Conservation (phyloP, 2,888 invertebrate species). For the Hyalella azteca region DNA sequence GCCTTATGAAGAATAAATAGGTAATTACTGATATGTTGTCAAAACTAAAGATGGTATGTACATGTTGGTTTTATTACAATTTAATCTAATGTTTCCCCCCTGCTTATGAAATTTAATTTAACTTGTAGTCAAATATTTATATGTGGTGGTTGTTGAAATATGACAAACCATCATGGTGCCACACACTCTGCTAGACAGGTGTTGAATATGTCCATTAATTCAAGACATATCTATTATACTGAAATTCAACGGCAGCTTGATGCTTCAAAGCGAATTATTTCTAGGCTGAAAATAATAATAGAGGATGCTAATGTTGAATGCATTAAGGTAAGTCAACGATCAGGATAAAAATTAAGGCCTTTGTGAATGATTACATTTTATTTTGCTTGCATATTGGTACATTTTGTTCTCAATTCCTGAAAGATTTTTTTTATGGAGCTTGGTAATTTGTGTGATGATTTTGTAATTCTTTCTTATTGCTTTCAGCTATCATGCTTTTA, state of each 20-base stretch:
- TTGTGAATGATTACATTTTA: neutral
- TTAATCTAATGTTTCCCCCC: no score
- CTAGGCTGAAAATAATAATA: neutral
- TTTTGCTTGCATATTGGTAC: neutral
- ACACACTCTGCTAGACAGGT: no score
- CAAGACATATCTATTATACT: neutral
- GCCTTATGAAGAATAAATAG: no score
- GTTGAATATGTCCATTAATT: neutral
- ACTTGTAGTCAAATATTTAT: no score
- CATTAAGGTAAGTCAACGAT: neutral
- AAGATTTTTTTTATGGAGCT: neutral
- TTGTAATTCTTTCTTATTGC: neutral
- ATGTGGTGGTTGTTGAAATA: no score
- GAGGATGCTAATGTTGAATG: constrained; percentile 27
- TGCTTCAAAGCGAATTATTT: neutral
- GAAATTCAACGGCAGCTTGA: neutral
- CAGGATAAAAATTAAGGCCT: neutral
- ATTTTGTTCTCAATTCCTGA: neutral
- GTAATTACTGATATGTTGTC: no score
- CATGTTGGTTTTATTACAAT: no score
- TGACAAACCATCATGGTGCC: no score
- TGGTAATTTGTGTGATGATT: neutral
- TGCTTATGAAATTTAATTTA: no score
- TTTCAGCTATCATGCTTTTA: neutral
- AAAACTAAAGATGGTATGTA: no score